Percentiles rank a stretch among this genome's conserved stretches.
phyloP scores from a whole-genome alignment of 2,888 invertebrate genomes.

The Invenusta paracnida region DNA sequence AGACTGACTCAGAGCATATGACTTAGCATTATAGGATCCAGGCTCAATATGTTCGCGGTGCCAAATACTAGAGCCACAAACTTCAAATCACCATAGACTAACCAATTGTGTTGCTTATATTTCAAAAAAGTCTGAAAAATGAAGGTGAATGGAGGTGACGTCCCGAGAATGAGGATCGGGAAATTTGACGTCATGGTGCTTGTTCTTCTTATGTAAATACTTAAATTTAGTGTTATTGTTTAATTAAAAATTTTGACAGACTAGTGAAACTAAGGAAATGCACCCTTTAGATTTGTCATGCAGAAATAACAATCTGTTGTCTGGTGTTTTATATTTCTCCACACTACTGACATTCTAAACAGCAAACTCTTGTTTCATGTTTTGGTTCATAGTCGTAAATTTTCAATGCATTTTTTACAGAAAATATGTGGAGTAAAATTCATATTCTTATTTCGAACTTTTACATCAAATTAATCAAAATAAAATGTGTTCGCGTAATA shows the following conservation, averaged over 20 bases:
- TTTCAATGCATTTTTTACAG: neutral
- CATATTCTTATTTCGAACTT: neutral
- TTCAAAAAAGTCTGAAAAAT: neutral
- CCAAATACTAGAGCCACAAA: neutral
- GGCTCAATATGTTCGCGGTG: neutral
- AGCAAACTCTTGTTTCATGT: neutral
- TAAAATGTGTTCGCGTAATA: neutral
- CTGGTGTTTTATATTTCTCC: neutral
- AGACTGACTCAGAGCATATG: constrained; percentile 10
- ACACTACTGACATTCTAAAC: neutral
- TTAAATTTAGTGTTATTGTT: no score
- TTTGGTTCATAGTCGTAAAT: neutral
- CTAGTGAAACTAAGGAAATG: no score
- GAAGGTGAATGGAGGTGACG: no score
- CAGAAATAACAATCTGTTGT: neutral
- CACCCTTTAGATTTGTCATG: neutral
- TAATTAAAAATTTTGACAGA: no score
- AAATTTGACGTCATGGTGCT: neutral
- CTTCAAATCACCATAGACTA: constrained; percentile 30
- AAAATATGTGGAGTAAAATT: neutral
- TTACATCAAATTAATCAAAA: neutral
- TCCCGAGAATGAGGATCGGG: no score
- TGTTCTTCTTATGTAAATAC: neutral
- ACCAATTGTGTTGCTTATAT: constrained; percentile 14
- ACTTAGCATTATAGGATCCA: neutral